Conservation (phyloP, 2,113 vertebrate species). For the Megaceryle maxima region DNA sequence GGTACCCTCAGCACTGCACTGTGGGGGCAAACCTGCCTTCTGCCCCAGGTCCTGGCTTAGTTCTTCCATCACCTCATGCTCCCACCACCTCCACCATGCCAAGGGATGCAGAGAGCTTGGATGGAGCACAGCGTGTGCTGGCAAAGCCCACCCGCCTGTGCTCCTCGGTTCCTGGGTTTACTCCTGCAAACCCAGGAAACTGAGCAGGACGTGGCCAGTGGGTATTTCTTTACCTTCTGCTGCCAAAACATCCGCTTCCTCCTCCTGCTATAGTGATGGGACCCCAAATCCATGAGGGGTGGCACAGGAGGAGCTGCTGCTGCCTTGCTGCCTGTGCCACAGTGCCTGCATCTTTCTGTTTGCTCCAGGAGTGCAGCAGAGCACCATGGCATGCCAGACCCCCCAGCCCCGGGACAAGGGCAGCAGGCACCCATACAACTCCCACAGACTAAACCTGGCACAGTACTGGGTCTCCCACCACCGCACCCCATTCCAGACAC, state of each 20-base stretch:
- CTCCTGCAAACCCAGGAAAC: not conserved
- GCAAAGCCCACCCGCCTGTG: not conserved
- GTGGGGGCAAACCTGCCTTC: not conserved
- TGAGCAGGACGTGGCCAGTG: rapidly evolving
- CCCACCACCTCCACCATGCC: rapidly evolving
- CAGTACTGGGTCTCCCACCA: not conserved
- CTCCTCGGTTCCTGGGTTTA: rapidly evolving
- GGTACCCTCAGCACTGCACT: not conserved
- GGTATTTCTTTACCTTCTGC: not conserved
- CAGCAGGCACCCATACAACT: not conserved
- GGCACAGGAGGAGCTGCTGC: not conserved
- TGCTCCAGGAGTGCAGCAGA: not conserved
- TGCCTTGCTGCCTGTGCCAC: not conserved
- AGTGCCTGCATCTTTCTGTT: not conserved
- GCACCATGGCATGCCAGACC: not conserved
- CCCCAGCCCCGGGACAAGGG: not conserved
- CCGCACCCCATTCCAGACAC: not conserved
- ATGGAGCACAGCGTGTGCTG: rapidly evolving
- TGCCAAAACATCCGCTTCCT: not conserved
- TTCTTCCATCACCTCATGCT: rapidly evolving
- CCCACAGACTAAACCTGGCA: not conserved
- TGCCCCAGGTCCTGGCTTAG: not conserved
- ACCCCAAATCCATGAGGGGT: not conserved
- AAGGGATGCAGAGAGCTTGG: not conserved
- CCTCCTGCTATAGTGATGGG: not conserved